A percentile compares a stretch with the other conserved stretches of the same genome.
These are phyloP conservation scores for Hypotaenidia okinawae DNA, from an alignment of 2,797 vertebrate species.

Conservation along the genomic window DNA sequence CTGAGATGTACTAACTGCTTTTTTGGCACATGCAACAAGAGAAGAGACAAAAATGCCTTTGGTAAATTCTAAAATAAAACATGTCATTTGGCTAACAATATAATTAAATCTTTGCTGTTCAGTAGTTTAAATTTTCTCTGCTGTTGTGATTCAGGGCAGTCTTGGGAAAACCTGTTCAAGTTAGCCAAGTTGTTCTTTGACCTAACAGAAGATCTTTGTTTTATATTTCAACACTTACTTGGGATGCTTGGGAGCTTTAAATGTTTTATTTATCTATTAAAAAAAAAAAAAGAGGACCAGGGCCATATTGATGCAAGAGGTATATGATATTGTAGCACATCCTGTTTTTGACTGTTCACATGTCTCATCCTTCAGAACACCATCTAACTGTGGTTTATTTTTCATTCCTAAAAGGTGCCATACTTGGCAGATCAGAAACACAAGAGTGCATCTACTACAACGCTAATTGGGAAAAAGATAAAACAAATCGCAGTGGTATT, in stretches of 20 bases:
- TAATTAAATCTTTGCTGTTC: not conserved
- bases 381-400: not conserved
- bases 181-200: not conserved
- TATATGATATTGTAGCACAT: not conserved
- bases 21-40: not conserved
- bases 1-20: not conserved
- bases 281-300: not conserved
- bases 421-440: constrained; percentile 95
- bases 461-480: constrained; percentile 95
- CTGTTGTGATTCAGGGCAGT: not conserved
- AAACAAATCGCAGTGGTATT: constrained; percentile 92
- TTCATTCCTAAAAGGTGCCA: constrained; percentile 84
- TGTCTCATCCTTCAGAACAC: not conserved
- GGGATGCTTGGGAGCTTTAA: not conserved
- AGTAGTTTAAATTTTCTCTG: not conserved
- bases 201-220: not conserved
- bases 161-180: not conserved
- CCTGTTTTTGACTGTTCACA: rapidly evolving
- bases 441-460: constrained; percentile 96
- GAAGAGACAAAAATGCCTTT: not conserved
- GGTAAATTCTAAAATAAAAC: not conserved
- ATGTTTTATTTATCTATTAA: not conserved
- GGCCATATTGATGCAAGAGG: not conserved
- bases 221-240: not conserved
- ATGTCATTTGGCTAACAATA: not conserved